phyloP scores from a whole-genome alignment of 1,140 invertebrate species.

The Scylla paramamosain region DNA sequence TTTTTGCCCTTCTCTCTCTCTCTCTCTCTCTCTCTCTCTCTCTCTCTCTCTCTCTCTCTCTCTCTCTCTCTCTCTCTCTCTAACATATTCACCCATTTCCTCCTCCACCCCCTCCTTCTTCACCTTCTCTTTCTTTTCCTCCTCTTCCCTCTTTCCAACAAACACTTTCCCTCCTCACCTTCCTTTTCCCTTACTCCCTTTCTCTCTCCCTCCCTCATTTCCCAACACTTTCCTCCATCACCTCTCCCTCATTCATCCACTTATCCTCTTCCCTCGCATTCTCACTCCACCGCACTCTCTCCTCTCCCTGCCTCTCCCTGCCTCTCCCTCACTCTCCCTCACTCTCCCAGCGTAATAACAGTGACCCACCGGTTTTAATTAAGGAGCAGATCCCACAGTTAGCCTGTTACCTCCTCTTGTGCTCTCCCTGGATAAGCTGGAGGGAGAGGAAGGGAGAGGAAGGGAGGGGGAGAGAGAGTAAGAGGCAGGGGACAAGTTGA shows the following conservation, averaged over 20 bases:
- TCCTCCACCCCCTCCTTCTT: not conserved
- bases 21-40: not conserved
- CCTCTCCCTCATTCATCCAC: not conserved
- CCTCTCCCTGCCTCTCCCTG: not conserved
- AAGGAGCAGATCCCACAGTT: too few species aligned
- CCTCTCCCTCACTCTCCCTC: not conserved
- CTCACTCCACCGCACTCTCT: not conserved
- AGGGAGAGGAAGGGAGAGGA: too few species aligned
- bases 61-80: not conserved
- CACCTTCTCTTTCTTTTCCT: not conserved
- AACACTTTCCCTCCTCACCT: not conserved
- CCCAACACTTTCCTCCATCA: not conserved
- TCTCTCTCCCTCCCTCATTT: not conserved
- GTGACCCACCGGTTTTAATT: too few species aligned
- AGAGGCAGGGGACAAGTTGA: too few species aligned
- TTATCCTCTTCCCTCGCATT: not conserved
- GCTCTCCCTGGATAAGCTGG: too few species aligned
- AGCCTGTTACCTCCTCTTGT: too few species aligned
- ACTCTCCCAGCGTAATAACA: too few species aligned
- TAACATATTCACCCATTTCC: not conserved
- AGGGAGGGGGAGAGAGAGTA: too few species aligned
- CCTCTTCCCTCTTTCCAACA: not conserved
- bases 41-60: not conserved
- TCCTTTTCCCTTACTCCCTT: not conserved
- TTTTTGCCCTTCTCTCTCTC: not conserved